These are phyloP conservation scores for Oncorhynchus keta DNA, from an alignment of 2,113 vertebrate species.

Conservation along the genomic window DNA sequence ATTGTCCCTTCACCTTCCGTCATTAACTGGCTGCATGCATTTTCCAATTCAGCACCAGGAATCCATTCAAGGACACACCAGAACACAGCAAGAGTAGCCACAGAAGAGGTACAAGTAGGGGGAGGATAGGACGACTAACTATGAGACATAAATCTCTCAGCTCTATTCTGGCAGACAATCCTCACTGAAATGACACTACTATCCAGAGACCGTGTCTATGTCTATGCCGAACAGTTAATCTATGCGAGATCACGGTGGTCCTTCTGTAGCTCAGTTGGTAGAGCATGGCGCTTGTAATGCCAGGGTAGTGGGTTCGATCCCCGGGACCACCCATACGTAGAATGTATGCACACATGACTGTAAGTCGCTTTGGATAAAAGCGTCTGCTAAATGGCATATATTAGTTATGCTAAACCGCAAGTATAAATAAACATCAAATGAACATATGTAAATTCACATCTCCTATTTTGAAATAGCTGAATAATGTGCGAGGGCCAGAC, in stretches of 20 bases:
- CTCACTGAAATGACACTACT: not conserved
- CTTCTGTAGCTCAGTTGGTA: no score
- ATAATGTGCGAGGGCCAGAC: not conserved
- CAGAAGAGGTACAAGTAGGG: not conserved
- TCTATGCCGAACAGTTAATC: not conserved
- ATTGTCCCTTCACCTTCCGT: not conserved
- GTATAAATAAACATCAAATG: not conserved
- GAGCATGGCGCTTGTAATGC: no score
- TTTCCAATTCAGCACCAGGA: not conserved
- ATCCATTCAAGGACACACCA: not conserved
- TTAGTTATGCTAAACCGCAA: not conserved
- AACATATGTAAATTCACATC: not conserved
- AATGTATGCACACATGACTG: no score
- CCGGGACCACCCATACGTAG: no score
- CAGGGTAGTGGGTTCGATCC: no score
- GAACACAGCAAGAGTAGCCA: not conserved
- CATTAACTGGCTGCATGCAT: not conserved
- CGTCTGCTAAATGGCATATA: no score
- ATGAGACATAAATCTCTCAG: not conserved
- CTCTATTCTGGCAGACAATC: not conserved
- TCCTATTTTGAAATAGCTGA: constrained; percentile 2
- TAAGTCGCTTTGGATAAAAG: no score
- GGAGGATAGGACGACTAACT: not conserved
- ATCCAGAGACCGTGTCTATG: not conserved
- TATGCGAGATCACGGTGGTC: not conserved